Evolutionary conservation across 2,888 invertebrate species (phyloP), one percentile per base, ranked within the genome.

Genomic region (Brachyptera risi): DNA sequence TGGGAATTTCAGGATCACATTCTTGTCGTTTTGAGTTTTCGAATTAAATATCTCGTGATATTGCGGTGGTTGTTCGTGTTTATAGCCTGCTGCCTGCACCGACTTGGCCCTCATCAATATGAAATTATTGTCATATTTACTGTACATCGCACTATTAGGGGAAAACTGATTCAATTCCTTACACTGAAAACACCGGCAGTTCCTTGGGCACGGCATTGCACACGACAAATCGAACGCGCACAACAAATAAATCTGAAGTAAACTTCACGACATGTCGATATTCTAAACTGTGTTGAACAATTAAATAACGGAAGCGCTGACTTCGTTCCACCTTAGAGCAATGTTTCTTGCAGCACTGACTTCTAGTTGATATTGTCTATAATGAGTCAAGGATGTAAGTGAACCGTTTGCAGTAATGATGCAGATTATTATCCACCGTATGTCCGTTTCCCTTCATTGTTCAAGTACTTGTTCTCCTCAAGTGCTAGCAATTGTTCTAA

Each of bases 131-230:
- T 59, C 60, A 26, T 50, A 51, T 23, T 57, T 56, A 19, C 54
- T 54, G 54, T 54, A 40, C 27, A 47, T 42, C 15, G 56, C 56
- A 38, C 54, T 62, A 9, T 44, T 56, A 4, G 59, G 62, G 11
- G 21, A 49, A 27, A 60, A 58, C 21, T 56, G 56, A 56, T 31
- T 51, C 17, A 64, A 37, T 37, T 64, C 65, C 40, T 42, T 58
- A 56, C 65, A 65, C 47, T 63, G 47, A 26, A 63, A 35, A 44
- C 65, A 65, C 11, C 23, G 15, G 27, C 65, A 65, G 31, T 58
- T 51, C 17, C 58, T 15, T 11, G 44, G 27, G 15, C 63, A 63
- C 1, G 62, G 56, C 65, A 65, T 63, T 5, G 17, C 40, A 40
- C 9, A n/a, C n/a, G n/a, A n/a, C n/a, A n/a, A n/a, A n/a, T n/a